Evolutionary conservation across 2,888 invertebrate species (phyloP), one percentile per base, ranked within the genome.

Genomic region (Tinea semifulvella): DNA sequence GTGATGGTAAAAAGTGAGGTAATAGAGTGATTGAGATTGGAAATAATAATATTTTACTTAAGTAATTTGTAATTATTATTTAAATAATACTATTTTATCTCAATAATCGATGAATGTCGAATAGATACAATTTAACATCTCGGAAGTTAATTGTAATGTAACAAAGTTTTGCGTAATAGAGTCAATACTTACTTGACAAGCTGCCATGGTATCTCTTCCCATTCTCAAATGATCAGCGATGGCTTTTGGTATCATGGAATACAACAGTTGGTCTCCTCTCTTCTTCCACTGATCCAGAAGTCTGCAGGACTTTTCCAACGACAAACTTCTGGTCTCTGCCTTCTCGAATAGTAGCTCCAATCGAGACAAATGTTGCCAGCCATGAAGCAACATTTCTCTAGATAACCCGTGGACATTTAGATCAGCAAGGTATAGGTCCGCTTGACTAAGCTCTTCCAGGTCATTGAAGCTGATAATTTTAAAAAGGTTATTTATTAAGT

Each of bases 181-280:
- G 25, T 22, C 8, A 22, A 22, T 20, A n/a, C 28, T 19, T 49
- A 73, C 93, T 84, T 93, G 88, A 64, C 94, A 95, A 10, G 94
- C 93, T 40, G 85, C 87, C 57, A 92, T 77, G 1, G 91, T 86
- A 56, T 90, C 88, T 47, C 87, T 86, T 0, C 94, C 94, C 14
- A 85, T 77, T 47, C 92, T 83, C 54, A 96, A 81, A 49, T 90
- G 85, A 58, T 93, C 91, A 0, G 94, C 95, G 11, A 95, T 89
- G 1, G 88, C 87, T 56, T 88, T 87, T 0, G 96, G 96, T 58
- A 96, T 93, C 95, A 96, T 96, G 1, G 95, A 94, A 61, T 95
- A 95, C 0, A 96, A 75, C 3, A 96, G 77, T 52, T 92, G 91
- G 59, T 96, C 94, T 1, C 94, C 91, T 52, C 90, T 86, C 47